These are phyloP conservation scores for Leiothrix lutea DNA, from an alignment of 2,113 vertebrate species.

Conservation along the genomic window DNA sequence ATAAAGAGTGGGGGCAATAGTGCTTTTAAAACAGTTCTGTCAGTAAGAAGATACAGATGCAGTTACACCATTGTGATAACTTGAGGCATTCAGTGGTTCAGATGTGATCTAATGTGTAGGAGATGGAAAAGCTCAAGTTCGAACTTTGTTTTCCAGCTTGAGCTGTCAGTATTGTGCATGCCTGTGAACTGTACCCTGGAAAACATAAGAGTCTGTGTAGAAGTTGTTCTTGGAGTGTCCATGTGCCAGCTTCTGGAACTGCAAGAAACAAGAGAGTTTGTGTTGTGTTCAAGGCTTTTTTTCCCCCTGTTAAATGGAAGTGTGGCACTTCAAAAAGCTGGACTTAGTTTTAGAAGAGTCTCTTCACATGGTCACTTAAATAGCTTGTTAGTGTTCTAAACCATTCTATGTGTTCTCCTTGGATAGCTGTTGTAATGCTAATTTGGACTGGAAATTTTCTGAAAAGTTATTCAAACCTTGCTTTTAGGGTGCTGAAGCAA, in stretches of 20 bases:
- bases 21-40: neutral
- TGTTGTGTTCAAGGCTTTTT: neutral
- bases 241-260: neutral
- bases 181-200: neutral
- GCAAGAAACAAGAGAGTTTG: neutral
- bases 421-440: neutral
- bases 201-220: neutral
- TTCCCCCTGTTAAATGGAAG: neutral
- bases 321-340: neutral
- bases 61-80: neutral
- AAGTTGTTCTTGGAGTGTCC: accelerated
- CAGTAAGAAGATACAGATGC: neutral
- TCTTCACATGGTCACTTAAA: neutral
- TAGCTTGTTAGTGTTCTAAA: neutral
- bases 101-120: neutral
- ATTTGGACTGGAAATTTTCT: neutral
- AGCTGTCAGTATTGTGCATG: neutral
- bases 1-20: neutral
- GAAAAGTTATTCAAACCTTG: neutral
- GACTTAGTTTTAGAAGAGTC: neutral
- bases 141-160: neutral
- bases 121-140: neutral
- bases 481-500: neutral
- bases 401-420: neutral
- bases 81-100: neutral